Conservation (phyloP, 2,888 invertebrate genomes). For the Sesamia inferens region DNA sequence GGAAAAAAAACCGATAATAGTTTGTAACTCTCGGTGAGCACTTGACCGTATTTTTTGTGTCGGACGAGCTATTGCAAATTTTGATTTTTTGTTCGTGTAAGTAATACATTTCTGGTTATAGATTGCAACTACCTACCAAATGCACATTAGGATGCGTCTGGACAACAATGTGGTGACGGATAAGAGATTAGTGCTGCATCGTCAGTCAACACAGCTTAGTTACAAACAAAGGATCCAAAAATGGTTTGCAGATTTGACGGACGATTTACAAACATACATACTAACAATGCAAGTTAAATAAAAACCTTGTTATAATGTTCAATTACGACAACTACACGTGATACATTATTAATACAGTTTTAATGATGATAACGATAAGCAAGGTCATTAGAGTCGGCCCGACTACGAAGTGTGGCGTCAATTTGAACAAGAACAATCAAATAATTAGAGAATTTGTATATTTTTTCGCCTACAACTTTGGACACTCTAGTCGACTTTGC, state of each 20-base stretch:
- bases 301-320: slow-evolving; percentile 4
- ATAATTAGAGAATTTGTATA: slow-evolving; percentile 47
- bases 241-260: too few relatives aligned
- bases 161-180: slow-evolving; percentile 11
- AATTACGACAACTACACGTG: slow-evolving; percentile 25
- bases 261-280: too few relatives aligned
- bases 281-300: too few relatives aligned
- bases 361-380: slow-evolving; percentile 60
- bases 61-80: neutral
- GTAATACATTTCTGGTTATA: neutral
- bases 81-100: neutral
- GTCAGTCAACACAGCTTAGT: slow-evolving; percentile 21
- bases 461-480: slow-evolving; percentile 16
- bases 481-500: slow-evolving; percentile 3
- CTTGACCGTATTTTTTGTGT: neutral
- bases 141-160: slow-evolving; percentile 1
- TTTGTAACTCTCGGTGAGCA: too few relatives aligned
- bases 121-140: slow-evolving; percentile 1
- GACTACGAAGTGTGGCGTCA: slow-evolving; percentile 41
- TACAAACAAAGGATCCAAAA: slow-evolving; percentile 8
- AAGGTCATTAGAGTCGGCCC: slow-evolving; percentile 51
- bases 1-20: too few relatives aligned
- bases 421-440: slow-evolving; percentile 43
- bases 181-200: slow-evolving; percentile 18
- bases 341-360: slow-evolving; percentile 54